These are phyloP conservation scores for Steinernema hermaphroditum DNA, from an alignment of 2,888 invertebrate genomes.

Conservation along the genomic window DNA sequence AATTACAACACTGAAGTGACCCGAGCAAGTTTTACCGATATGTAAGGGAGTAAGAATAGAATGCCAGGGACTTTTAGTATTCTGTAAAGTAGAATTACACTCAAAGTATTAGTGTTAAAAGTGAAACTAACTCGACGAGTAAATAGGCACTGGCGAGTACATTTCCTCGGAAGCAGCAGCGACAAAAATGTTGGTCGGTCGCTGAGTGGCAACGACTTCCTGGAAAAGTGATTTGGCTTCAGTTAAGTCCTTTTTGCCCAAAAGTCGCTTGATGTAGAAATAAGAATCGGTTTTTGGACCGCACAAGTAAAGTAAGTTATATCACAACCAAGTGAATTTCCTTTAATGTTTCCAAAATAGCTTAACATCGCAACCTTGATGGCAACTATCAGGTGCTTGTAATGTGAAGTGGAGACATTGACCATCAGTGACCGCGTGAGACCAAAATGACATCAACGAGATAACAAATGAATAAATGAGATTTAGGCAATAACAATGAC, in stretches of 20 bases:
- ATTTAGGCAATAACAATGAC: too few species aligned
- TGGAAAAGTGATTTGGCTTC: not conserved
- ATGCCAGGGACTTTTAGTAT: not conserved
- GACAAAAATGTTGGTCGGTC: not conserved
- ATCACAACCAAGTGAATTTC: not conserved
- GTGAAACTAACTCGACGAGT: conserved; percentile 16
- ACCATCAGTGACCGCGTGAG: not conserved
- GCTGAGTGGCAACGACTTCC: conserved; percentile 1
- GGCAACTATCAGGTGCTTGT: not conserved
- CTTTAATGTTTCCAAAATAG: conserved; percentile 2
- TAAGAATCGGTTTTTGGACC: not conserved
- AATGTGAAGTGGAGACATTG: not conserved
- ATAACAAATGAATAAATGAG: conserved; percentile 5
- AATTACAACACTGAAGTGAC: conserved; percentile 9
- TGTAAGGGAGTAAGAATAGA: not conserved
- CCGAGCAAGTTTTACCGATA: conserved; percentile 24
- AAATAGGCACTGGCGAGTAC: conserved; percentile 23
- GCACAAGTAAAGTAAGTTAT: not conserved
- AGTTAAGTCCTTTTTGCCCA: not conserved
- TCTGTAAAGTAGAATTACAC: not conserved
- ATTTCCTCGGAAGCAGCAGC: not conserved
- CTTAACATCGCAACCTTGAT: not conserved
- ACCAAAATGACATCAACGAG: conserved; percentile 19
- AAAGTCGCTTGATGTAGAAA: not conserved
- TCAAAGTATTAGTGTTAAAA: not conserved